Evolutionary conservation across 2,888 invertebrate species (phyloP).

Genomic region (Listrodromus nycthemerus): DNA sequence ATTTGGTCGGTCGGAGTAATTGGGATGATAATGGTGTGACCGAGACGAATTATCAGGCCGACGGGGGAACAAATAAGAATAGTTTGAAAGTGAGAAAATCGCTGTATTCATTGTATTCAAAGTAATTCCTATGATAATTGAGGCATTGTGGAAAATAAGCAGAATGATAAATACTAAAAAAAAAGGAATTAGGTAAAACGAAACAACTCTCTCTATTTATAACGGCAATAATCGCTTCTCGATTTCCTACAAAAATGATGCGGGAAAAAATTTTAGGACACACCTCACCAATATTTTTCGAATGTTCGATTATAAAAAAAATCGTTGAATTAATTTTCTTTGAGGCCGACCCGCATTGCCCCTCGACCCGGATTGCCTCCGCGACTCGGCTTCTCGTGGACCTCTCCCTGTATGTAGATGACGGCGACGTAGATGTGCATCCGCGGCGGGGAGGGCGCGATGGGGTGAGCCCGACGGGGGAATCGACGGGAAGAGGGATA

Average conservation of each 20-base stretch:
- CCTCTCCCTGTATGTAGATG: conserved; percentile 47
- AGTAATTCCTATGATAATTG: too few species aligned
- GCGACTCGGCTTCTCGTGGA: not conserved
- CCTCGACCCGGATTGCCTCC: not conserved
- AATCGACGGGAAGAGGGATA: conserved; percentile 52
- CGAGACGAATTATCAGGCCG: not conserved
- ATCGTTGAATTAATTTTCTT: not conserved
- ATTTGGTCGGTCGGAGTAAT: not conserved
- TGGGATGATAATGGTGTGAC: too few species aligned
- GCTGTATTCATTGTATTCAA: not conserved
- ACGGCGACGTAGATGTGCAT: conserved; percentile 64
- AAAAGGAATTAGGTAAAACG: not conserved
- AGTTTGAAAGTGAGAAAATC: not conserved
- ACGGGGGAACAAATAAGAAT: not conserved
- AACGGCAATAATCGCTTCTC: not conserved
- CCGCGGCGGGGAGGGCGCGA: conserved; percentile 39
- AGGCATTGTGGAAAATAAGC: too few species aligned
- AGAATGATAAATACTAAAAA: not conserved
- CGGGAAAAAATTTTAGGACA: not conserved
- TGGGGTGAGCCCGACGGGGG: conserved; percentile 29
- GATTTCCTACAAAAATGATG: not conserved
- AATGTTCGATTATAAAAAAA: not conserved
- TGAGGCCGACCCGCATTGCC: not conserved
- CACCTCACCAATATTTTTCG: not conserved
- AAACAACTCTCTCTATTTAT: not conserved